Base-by-base conservation (phyloP, 2,888 invertebrate genomes). In the Arge pagana region DNA sequence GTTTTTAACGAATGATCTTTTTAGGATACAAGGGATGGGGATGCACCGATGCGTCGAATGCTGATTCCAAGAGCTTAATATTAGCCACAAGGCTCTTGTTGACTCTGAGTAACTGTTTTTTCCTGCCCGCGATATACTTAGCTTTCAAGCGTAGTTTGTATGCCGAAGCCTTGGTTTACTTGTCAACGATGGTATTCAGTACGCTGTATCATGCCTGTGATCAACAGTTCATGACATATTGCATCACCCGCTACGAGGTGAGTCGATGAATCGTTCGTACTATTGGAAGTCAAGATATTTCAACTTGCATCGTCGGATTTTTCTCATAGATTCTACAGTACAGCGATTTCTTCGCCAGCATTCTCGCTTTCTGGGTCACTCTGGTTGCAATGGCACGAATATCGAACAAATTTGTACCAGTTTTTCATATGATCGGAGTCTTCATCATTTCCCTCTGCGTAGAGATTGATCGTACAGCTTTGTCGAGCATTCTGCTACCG, bases 181-280 rank as follows among this genome's bases (percentile, higher is more conserved):
- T 77, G 49, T 78, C 78, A 55, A 83, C 81, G 18, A 83, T 84
- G 83, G 69, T 82, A 56, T 83, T 81, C 62, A 84, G 84, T 10
- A 77, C 80, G 13, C 75, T 84, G 49, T 85, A 84, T 68, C 85
- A 85, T 68, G 83, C 83, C 24, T 85, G 85, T 71, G 84, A 85
- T 72, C 78, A 80, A 62, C 73, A 72, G 52, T 75, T 78, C 51
- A 80, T 69, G 60, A 72, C 71, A 24, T 78, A 77, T 55, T 79
- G 78, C 55, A 60, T 78, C 28, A 73, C 74, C 6, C 76, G 76
- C 56, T 78, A 76, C 53, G 74, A 78, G 64, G 78, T 77, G 65
- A 52, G 57, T 49, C 56, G 36, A 16, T 16, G 23, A 8, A 8
- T 30, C 35, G 19, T 54, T 8, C 4, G n/a, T 30, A n/a, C 18